Evolutionary conservation across 2,888 invertebrate species (phyloP), one percentile per base, ranked within the genome.

Genomic region (Noctua janthina): DNA sequence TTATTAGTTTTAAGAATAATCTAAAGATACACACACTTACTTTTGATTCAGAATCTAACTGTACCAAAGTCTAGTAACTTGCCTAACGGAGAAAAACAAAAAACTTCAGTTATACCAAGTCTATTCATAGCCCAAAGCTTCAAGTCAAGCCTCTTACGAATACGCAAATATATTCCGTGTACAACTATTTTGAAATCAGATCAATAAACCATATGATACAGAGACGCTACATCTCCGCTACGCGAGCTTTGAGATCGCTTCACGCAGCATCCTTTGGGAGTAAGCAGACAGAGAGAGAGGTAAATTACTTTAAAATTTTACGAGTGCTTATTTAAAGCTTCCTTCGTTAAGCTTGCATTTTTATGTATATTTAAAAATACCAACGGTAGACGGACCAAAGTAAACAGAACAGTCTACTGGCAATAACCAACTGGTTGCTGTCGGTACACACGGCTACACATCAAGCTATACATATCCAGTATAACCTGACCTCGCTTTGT

Each of bases 151-250:
- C 23, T 43, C 35, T 20, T 11, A 43, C 15, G 11, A 59, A n/a
- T 67, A 81, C n/a, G 39, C n/a, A 59, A 56, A 71, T 59, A 67
- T 43, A 51, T 43, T 79, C 43, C 23, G 23, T 35, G 43, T 23
- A 7, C 23, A 35, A 76, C 64, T 76, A 82, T 74, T 73, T 77
- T 39, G 17, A 17, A 70, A 77, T 54, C 64, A 82, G 66, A 82
- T 82, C 74, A 74, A 82, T 74, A 74, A 51, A 39, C 29, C 29
- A 59, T 49, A 29, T 39, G 35, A 39, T 17, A 49, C n/a, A 17
- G 15, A 54, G 54, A 46, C 17, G 51, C n/a, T 11, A 54, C 54
- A 29, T 64, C 39, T 74, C 54, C 23, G 8, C 23, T 11, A n/a
- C 4, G 35, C 7, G 35, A 71, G 17, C 66, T 6, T 11, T 43